Conservation (phyloP, 2,797 vertebrate genomes). For the Falco peregrinus region DNA sequence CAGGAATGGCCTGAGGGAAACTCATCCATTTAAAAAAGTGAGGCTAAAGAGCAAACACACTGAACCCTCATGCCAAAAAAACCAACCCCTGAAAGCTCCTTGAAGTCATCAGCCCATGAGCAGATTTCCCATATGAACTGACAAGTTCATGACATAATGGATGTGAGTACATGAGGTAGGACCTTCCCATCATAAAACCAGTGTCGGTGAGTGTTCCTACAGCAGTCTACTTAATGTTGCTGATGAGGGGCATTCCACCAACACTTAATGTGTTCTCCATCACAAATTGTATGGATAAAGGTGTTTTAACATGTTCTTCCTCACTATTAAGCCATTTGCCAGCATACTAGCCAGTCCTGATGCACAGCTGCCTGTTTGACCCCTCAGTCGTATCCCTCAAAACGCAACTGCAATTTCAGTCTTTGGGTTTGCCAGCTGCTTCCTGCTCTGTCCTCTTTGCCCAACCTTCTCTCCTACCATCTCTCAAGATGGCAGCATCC, state of each 20-base stretch:
- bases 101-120: not conserved
- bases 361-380: not conserved
- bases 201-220: not conserved
- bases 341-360: not conserved
- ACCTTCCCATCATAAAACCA: not conserved
- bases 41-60: not conserved
- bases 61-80: not conserved
- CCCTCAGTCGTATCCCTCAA: not conserved
- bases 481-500: not conserved
- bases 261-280: not conserved
- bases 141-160: not conserved
- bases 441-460: not conserved
- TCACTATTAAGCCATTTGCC: not conserved
- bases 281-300: not conserved
- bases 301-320: not conserved
- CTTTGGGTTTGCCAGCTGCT: not conserved
- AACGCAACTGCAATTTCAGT: not conserved
- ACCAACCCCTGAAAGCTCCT: not conserved
- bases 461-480: not conserved
- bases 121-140: not conserved
- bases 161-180: not conserved
- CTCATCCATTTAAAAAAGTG: not conserved
- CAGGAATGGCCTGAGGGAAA: not conserved
- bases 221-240: not conserved
- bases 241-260: not conserved